Evolutionary conservation across 2,113 vertebrate genomes (phyloP), one percentile per base, ranked within the genome.

Genomic region (Glareola pratincola): DNA sequence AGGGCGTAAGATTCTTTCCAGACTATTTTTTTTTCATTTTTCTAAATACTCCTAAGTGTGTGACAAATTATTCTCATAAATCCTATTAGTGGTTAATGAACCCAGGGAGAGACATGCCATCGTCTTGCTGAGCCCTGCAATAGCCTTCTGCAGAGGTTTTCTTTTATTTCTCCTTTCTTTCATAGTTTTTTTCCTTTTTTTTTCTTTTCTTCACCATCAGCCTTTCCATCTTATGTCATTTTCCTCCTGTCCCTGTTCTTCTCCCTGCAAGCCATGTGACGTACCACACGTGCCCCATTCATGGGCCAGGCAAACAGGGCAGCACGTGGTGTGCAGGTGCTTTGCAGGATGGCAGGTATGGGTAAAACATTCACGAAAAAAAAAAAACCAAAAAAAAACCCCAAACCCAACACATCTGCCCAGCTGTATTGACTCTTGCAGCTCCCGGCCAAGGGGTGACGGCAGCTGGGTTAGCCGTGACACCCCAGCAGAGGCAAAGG

Each of bases 11-110:
- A 91, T 53, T 57, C 39, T 91, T 88, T 88, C 54, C 64, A 81
- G 69, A 69, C 82, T 78, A 57, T 36, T 37, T 85, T 94, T 85
- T 94, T 92, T 85, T 68, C 12, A 41, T 63, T 95, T 83, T 92
- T 30, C 73, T 91, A 67, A 88, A 36, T 81, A 21, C 47, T 86
- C 51, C 32, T 45, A 68, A 48, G 72, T 78, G 59, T 59, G 41
- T 84, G 79, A 92, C 56, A 89, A 91, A 78, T 84, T 75, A 29
- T 62, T 63, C 68, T 75, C 30, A 60, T 92, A 86, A 88, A 87
- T 92, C 56, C 23, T 80, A 32, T 86, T 86, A 71, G 34, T 34
- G 37, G 50, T 60, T 96, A 94, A 92, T 75, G 64, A 94, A 39
- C 59, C 50, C 64, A 83, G 71, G 80, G 75, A 72, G 34, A 72